A percentile compares a stretch with the other conserved stretches of the same genome.
Conservation (phyloP, 2,888 invertebrate genomes). For the Euclidia mi region DNA sequence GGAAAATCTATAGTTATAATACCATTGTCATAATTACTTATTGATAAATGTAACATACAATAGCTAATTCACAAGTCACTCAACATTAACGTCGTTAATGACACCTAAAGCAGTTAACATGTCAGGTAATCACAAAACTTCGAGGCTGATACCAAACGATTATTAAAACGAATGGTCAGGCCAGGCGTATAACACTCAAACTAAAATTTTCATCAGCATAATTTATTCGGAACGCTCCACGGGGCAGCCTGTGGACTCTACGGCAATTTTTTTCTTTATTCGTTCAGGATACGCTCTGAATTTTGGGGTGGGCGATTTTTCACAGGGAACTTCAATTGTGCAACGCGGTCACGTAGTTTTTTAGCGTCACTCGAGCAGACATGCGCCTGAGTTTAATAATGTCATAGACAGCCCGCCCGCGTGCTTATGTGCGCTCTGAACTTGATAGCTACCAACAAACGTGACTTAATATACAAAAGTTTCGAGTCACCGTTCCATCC, state of each 20-base stretch:
- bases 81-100: neutral
- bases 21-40: too few species aligned
- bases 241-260: slow-evolving; percentile 72
- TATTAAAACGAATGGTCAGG: slow-evolving; percentile 66
- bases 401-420: slow-evolving; percentile 73
- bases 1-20: too few species aligned
- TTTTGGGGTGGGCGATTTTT: slow-evolving; percentile 78
- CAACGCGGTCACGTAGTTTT: slow-evolving; percentile 85
- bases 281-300: slow-evolving; percentile 75
- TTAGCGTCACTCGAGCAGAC: slow-evolving; percentile 79
- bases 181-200: slow-evolving; percentile 71
- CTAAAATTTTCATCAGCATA: slow-evolving; percentile 86
- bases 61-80: neutral
- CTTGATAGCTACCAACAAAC: slow-evolving; percentile 55
- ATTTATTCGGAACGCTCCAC: slow-evolving; percentile 84
- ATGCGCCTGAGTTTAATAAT: slow-evolving; percentile 87
- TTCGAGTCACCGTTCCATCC: slow-evolving; percentile 8
- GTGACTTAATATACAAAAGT: slow-evolving; percentile 53
- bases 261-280: slow-evolving; percentile 80
- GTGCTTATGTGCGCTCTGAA: slow-evolving; percentile 42
- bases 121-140: slow-evolving; percentile 46
- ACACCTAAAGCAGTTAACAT: neutral
- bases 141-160: slow-evolving; percentile 69
- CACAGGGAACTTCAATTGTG: slow-evolving; percentile 75
- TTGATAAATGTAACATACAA: too few species aligned